phyloP scores from a whole-genome alignment of 2,888 invertebrate genomes.

The Aspidiotus destructor region DNA sequence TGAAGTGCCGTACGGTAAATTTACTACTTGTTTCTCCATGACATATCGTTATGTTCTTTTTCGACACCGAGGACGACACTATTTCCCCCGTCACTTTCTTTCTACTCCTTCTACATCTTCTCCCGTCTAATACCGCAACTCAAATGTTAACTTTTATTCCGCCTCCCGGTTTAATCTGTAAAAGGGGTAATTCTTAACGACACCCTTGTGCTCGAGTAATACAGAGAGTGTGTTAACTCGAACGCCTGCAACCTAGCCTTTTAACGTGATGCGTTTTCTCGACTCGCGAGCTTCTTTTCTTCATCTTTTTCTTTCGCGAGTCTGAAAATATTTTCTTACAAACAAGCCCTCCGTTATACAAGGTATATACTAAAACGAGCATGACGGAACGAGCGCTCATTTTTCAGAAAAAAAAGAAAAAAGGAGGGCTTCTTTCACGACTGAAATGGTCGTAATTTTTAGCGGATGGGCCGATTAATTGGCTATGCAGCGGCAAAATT shows the following conservation, averaged over 20 bases:
- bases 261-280: slow-evolving; percentile 16
- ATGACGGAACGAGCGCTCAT: neutral
- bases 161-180: slow-evolving; percentile 31
- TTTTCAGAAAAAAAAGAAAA: too few species aligned
- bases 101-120: slow-evolving; percentile 4
- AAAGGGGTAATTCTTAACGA: slow-evolving; percentile 33
- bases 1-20: slow-evolving; percentile 13
- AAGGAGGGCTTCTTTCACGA: too few species aligned
- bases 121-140: slow-evolving; percentile 5
- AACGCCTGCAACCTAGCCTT: slow-evolving; percentile 20
- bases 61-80: slow-evolving; percentile 18
- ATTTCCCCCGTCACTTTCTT: neutral
- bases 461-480: too few species aligned
- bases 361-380: neutral
- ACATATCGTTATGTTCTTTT: slow-evolving; percentile 33
- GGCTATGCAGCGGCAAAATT: too few species aligned
- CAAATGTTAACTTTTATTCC: slow-evolving; percentile 26
- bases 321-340: neutral
- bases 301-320: slow-evolving; percentile 10
- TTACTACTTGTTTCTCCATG: slow-evolving; percentile 23
- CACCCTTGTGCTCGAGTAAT: slow-evolving; percentile 25
- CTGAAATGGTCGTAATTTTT: too few species aligned
- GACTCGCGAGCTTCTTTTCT: slow-evolving; percentile 8
- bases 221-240: slow-evolving; percentile 26
- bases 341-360: neutral